Conservation (phyloP, 2,888 invertebrate genomes). For the Brachypterus glaber region DNA sequence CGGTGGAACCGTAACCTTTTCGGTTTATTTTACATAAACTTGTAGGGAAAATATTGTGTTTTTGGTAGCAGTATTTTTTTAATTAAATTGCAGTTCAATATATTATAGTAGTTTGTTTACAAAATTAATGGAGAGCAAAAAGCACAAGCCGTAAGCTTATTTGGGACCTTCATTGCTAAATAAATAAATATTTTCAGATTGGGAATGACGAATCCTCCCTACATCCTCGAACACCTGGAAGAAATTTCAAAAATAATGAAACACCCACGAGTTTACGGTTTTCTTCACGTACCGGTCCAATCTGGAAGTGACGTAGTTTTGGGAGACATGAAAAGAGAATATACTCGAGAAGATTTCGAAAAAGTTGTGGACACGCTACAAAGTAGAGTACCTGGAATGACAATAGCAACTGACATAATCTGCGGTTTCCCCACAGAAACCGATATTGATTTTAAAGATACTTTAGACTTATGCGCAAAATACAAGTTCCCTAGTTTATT, state of each 20-base stretch:
- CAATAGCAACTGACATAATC: constrained; percentile 95
- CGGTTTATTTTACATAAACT: too few relatives aligned
- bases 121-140: too few relatives aligned
- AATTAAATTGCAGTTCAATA: too few relatives aligned
- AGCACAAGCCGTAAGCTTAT: too few relatives aligned
- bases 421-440: constrained; percentile 98
- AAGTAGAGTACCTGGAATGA: constrained; percentile 75
- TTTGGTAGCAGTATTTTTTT: too few relatives aligned
- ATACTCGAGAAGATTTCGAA: constrained; percentile 81
- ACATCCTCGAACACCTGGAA: constrained; percentile 88
- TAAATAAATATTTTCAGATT: too few relatives aligned
- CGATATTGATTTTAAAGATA: constrained; percentile 78
- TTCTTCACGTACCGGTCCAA: constrained; percentile 96
- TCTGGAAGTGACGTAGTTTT: constrained; percentile 93
- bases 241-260: constrained; percentile 79
- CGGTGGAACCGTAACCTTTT: too few relatives aligned
- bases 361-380: constrained; percentile 76
- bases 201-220: constrained; percentile 99
- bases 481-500: constrained; percentile 90
- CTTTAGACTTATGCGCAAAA: constrained; percentile 69
- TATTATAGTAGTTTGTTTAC: too few relatives aligned
- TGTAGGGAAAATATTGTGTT: too few relatives aligned
- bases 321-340: constrained; percentile 93
- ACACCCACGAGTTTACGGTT: constrained; percentile 87
- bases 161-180: too few relatives aligned